These are phyloP conservation scores for Anodontia alba DNA, from an alignment of 2,888 invertebrate genomes.

Conservation along the genomic window DNA sequence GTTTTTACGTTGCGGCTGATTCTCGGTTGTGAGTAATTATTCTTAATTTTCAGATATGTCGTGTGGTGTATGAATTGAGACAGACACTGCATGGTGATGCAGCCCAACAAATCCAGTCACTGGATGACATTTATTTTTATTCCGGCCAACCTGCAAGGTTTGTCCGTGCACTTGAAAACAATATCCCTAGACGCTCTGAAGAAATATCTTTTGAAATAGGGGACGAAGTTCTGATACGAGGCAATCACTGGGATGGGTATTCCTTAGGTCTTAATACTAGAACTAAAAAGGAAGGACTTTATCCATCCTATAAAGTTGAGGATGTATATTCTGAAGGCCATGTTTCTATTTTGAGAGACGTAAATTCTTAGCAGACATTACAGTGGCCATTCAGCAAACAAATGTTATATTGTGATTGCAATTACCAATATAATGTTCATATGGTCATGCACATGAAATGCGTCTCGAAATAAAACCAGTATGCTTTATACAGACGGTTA, in stretches of 20 bases:
- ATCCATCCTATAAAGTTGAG: not conserved
- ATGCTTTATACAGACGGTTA: too few species aligned
- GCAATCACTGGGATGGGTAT: conserved; percentile 8
- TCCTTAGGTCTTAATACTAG: not conserved
- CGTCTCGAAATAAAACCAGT: too few species aligned
- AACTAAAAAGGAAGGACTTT: not conserved
- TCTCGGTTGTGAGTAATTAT: too few species aligned
- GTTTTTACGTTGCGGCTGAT: too few species aligned
- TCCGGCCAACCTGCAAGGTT: not conserved
- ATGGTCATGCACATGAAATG: too few species aligned
- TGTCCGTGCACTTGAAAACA: not conserved
- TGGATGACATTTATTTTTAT: conserved; percentile 4
- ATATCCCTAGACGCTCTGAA: not conserved
- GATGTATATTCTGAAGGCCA: too few species aligned
- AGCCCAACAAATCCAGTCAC: not conserved
- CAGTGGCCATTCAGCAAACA: too few species aligned
- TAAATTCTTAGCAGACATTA: too few species aligned
- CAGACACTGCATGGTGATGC: not conserved
- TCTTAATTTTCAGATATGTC: not conserved
- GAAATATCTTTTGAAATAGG: not conserved
- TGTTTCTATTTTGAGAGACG: too few species aligned
- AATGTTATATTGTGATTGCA: too few species aligned
- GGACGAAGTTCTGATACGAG: not conserved
- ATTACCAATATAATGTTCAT: too few species aligned
- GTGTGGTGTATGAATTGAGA: not conserved